These are phyloP conservation scores for Danio jaintianensis DNA, from an alignment of 2,797 vertebrate genomes.

Conservation along the genomic window DNA sequence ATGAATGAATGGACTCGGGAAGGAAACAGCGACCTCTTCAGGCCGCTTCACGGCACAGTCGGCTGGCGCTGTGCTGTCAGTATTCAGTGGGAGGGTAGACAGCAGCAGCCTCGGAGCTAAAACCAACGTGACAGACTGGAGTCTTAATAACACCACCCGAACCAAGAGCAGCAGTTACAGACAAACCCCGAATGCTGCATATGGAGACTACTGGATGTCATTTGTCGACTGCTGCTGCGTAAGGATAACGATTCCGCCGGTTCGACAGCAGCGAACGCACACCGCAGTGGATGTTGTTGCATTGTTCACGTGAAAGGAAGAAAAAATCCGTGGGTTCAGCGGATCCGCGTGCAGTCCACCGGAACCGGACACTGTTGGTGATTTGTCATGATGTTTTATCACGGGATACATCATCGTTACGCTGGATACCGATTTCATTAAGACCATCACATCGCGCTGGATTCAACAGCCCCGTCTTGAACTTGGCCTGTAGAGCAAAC, in stretches of 20 bases:
- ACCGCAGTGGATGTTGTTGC: constrained; percentile 49
- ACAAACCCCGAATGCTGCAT: not conserved
- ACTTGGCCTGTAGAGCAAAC: constrained; percentile 36
- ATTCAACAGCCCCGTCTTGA: constrained; percentile 30
- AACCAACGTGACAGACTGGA: constrained; percentile 59
- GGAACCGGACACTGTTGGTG: constrained; percentile 29
- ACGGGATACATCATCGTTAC: constrained; percentile 10
- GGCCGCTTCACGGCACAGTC: constrained; percentile 9
- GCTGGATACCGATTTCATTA: constrained; percentile 25
- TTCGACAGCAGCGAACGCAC: constrained; percentile 29
- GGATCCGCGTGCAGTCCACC: constrained; percentile 30
- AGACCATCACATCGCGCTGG: constrained; percentile 19
- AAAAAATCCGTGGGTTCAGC: constrained; percentile 16
- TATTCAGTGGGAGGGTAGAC: constrained; percentile 43
- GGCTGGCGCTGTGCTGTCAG: constrained; percentile 45
- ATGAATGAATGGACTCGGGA: not conserved
- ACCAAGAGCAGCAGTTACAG: constrained; percentile 11
- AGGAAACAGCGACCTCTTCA: constrained; percentile 36
- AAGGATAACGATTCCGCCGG: not conserved
- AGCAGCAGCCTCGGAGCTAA: constrained; percentile 45
- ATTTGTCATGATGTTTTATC: constrained; percentile 31
- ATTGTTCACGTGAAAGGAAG: constrained; percentile 45
- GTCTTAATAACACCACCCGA: constrained; percentile 39
- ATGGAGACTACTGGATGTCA: constrained; percentile 27
- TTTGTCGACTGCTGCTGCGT: constrained; percentile 34